A percentile compares a stretch with the other conserved stretches of the same genome.
These are phyloP conservation scores for Gallinago paraguaiae DNA, from an alignment of 2,113 vertebrate genomes.

Conservation along the genomic window DNA sequence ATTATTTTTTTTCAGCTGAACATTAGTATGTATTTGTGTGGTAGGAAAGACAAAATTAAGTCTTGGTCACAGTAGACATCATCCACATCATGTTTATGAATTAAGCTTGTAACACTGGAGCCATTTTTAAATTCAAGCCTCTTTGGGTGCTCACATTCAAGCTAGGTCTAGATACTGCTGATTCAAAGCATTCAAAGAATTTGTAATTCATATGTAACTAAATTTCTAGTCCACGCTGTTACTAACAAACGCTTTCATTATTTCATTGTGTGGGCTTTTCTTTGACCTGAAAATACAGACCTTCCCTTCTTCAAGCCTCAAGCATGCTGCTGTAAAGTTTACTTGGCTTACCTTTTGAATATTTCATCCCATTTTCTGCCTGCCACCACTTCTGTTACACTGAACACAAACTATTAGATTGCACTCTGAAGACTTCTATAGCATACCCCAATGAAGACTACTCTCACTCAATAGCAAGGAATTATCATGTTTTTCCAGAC, in stretches of 20 bases:
- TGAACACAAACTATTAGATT: not conserved
- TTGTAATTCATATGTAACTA: not conserved
- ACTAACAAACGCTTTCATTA: not conserved
- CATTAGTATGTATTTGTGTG: not conserved
- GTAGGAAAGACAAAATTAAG: not conserved
- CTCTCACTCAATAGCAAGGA: not conserved
- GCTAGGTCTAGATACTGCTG: not conserved
- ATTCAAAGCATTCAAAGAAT: not conserved
- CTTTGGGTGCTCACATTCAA: not conserved
- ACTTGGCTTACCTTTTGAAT: not conserved
- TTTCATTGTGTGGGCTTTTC: not conserved
- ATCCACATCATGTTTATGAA: not conserved
- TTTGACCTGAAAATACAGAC: not conserved
- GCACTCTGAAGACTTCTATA: not conserved
- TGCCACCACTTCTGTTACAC: not conserved
- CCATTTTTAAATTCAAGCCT: not conserved
- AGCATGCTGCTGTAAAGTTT: not conserved
- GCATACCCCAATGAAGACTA: not conserved
- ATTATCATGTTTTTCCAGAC: not conserved
- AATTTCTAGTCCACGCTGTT: not conserved
- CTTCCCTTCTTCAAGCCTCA: not conserved
- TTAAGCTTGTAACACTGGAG: not conserved
- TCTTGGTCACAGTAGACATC: not conserved
- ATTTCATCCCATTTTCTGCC: not conserved
- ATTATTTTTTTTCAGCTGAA: not conserved